phyloP scores from a whole-genome alignment of 1,140 invertebrate genomes.

The Drosophila prosaltans region DNA sequence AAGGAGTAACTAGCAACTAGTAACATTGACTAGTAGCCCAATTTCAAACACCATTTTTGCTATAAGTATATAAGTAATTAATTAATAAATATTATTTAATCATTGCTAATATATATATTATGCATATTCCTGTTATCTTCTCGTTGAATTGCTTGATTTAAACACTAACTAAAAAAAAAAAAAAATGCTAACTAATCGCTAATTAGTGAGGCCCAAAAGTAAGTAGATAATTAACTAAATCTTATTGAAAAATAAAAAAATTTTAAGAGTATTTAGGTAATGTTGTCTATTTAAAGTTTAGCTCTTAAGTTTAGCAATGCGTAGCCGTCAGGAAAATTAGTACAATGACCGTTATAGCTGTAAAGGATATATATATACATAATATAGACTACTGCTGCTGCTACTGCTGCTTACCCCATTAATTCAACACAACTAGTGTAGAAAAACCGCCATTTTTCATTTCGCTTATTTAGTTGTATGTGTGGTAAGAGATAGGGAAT shows the following conservation, averaged over 20 bases:
- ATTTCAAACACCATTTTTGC: background rate
- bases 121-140: conserved; percentile 19
- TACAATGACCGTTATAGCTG: conserved; percentile 4
- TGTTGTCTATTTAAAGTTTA: conserved; percentile 4
- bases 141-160: conserved; percentile 40
- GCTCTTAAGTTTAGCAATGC: background rate
- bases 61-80: background rate
- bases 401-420: conserved; percentile 11
- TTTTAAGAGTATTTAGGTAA: too few species aligned
- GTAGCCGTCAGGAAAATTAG: background rate
- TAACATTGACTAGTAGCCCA: conserved; percentile 1
- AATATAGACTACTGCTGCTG: background rate
- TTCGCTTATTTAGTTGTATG: conserved; percentile 59
- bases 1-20: background rate
- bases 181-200: conserved; percentile 30
- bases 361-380: background rate
- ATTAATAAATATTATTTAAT: background rate
- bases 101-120: background rate
- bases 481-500: conserved; percentile 38
- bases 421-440: conserved; percentile 2
- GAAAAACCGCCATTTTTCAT: conserved; percentile 62
- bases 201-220: conserved; percentile 76
- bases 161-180: conserved; percentile 28
- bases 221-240: conserved; percentile 53
- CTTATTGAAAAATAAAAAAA: background rate